Evolutionary conservation across 2,797 vertebrate genomes (phyloP), one percentile per base, ranked within the genome.

Genomic region (Aplochiton taeniatus): DNA sequence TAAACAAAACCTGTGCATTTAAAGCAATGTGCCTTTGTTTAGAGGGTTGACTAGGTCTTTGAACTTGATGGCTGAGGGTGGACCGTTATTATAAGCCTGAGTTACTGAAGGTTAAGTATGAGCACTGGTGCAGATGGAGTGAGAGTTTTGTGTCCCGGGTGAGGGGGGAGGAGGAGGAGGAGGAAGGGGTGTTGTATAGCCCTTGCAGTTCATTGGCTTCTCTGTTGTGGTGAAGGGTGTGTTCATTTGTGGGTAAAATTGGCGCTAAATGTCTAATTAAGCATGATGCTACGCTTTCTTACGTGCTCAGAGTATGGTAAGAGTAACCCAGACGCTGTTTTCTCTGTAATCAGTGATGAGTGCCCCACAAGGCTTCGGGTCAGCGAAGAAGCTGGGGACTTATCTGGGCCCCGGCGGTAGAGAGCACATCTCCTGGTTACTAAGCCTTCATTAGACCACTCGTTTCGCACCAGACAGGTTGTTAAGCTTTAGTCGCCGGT

Each of bases 211-310:
- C 75, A 18, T 54, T 63, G 64, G 76, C 72, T 72, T 76, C 69
- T 90, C 72, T 87, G 72, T 84, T 90, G 88, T 87, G 89, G 89
- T 71, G 55, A 81, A 83, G 89, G 87, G 90, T 79, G 90, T 91
- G 89, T 89, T 84, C 79, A 76, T 85, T 20, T 86, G 84, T 53
- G 74, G 87, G 58, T 51, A 74, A 58, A 72, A 83, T 85, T 76
- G 84, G 85, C 63, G 83, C 83, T 87, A 88, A 89, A 91, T 89
- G 75, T 91, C 83, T 91, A 92, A 91, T 90, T 87, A 89, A 81
- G 77, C 69, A 52, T 66, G 71, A 76, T 79, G 72, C 82, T 75
- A 71, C 55, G 31, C 82, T 85, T 80, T 81, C 77, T 61, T 74
- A 80, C 75, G 31, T 90, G 89, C 89, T 86, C 88, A 91, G 85